Base-by-base conservation (phyloP, 1,140 invertebrate species). In the Lepidurus couesii region DNA sequence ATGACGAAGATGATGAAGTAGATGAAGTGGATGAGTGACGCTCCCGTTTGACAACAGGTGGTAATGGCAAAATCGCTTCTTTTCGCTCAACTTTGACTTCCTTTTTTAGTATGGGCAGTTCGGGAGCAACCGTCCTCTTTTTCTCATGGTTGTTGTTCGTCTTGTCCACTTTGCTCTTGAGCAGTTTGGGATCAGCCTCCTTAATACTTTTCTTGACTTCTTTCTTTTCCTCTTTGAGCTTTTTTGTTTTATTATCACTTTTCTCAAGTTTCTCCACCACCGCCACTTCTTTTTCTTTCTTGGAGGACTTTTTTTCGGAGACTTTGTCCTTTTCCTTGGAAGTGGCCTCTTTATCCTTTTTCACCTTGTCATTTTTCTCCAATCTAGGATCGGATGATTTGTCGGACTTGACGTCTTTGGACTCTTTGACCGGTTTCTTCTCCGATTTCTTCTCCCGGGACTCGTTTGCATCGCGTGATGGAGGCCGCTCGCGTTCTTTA, bases 161-260 rank as follows among this genome's bases (percentile, higher is more conserved):
- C 83, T 78, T 80, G 24, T 80, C 82, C 82, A 74, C 10, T 80
- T 79, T 78, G 84, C 81, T 77, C 53, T 65, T 65, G 53, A 65
- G 53, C 53, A 65, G 83, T 80, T 81, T 79, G 53, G 79, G 73
- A 45, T 75, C 74, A 13, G 74, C 42, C 13, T 75, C 73, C 7
- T 78, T 53, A 75, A 78, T 86, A 84, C 34, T 76, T 74, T 80
- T 45, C 74, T 82, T 73, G 73, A 80, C 65, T 81, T 82, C 34
- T 78, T 74, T 78, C 42, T 80, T 74, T 73, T 65, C 42, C 79
- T 76, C 75, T 80, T 78, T 81, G 43, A 78, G 21, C 43, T 78
- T 78, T 44, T 78, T 73, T 26, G 24, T 13, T 24, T 73, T 74
- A 13, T 47, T 44, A 78, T 73, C 53, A 65, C 53, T 65, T 65